phyloP scores from a whole-genome alignment of 1,140 invertebrate species.

The Bombus waltoni region DNA sequence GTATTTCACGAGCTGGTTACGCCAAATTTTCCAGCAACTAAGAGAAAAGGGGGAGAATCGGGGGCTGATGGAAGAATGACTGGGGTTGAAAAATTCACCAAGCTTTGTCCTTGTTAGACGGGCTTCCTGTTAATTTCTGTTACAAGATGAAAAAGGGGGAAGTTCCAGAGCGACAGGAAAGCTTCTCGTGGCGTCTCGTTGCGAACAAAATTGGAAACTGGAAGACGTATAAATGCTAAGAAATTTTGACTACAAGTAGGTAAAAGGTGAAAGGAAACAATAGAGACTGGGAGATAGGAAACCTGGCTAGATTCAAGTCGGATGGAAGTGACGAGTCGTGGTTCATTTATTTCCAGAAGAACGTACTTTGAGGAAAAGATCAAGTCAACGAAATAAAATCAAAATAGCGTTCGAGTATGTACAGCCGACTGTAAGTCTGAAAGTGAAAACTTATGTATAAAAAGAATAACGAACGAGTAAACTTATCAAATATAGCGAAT shows the following conservation, averaged over 20 bases:
- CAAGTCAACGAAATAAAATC: background rate
- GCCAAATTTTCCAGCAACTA: background rate
- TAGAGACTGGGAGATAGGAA: background rate
- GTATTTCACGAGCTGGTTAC: constrained; percentile 12
- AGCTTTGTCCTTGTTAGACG: background rate
- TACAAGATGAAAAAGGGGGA: constrained; percentile 1
- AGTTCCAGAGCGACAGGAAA: background rate
- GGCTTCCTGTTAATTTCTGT: constrained; percentile 28
- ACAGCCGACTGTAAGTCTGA: too few relatives aligned
- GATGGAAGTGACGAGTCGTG: background rate
- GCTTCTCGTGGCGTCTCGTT: background rate
- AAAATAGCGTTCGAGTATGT: background rate
- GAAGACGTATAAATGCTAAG: background rate
- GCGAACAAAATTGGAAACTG: background rate
- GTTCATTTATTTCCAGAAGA: background rate
- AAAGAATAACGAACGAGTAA: too few relatives aligned
- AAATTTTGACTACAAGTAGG: background rate
- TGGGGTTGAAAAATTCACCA: background rate
- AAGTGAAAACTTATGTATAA: too few relatives aligned
- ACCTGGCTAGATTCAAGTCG: background rate
- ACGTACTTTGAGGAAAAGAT: background rate
- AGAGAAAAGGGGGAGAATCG: background rate
- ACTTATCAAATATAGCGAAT: too few relatives aligned
- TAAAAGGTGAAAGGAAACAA: background rate
- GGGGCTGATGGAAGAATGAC: background rate